Percentiles rank a stretch among this genome's conserved stretches.
Evolutionary conservation across 1,140 invertebrate species (phyloP).

Genomic region (Drepana arcuata): DNA sequence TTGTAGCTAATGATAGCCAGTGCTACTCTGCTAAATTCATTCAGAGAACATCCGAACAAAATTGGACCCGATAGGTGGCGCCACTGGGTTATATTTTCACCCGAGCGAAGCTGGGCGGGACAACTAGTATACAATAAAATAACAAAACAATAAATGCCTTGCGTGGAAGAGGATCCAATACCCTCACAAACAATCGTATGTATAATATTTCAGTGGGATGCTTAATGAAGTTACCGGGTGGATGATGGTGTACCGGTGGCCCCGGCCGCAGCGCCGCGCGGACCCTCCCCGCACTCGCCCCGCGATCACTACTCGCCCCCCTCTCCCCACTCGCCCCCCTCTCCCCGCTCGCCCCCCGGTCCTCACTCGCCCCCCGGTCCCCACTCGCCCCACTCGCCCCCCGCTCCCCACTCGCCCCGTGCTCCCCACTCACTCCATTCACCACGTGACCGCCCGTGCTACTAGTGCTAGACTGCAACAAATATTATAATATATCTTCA

Average conservation of each 20-base stretch:
- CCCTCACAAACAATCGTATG: background rate
- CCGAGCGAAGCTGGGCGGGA: background rate
- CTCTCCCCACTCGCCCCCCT: background rate
- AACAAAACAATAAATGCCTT: background rate
- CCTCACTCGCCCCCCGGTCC: slow-evolving; percentile 6
- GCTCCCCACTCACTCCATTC: background rate
- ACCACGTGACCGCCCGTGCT: background rate
- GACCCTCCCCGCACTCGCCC: slow-evolving; percentile 18
- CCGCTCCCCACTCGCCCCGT: background rate
- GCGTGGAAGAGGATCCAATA: too few relatives aligned
- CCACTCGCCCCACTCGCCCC: background rate
- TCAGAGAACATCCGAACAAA: too few relatives aligned
- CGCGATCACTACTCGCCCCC: background rate
- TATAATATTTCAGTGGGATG: background rate
- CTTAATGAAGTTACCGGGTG: slow-evolving; percentile 27
- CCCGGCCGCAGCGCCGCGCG: slow-evolving; percentile 37
- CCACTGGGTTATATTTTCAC: background rate
- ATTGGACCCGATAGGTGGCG: too few relatives aligned
- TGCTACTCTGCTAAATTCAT: too few relatives aligned
- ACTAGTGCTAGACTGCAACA: too few relatives aligned
- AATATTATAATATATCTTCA: too few relatives aligned
- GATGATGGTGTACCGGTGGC: slow-evolving; percentile 42
- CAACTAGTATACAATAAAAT: background rate
- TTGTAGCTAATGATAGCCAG: too few relatives aligned
- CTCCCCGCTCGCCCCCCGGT: background rate